Conservation (phyloP, 2,797 vertebrate species). For the Melanotaenia parkinsoni region DNA sequence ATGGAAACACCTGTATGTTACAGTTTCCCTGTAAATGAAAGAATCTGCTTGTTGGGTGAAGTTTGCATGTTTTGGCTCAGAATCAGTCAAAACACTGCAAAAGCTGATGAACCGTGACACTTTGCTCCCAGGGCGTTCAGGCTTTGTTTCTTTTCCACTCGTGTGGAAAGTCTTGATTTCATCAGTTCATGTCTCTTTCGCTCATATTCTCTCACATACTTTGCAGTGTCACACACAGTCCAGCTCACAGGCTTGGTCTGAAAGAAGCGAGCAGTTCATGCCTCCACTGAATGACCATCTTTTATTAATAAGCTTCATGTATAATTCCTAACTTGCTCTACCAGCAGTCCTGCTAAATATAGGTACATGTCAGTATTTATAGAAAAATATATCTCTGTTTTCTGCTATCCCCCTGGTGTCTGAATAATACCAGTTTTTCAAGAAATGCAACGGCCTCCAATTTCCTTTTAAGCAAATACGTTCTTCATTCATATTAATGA, state of each 20-base stretch:
- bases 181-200: neutral
- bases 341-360: constrained; percentile 49
- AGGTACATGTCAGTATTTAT: constrained; percentile 66
- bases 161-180: constrained; percentile 7
- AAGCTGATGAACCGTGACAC: neutral
- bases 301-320: constrained; percentile 71
- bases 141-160: constrained; percentile 16
- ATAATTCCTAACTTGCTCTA: constrained; percentile 43
- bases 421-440: constrained; percentile 40
- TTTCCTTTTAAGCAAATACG: neutral
- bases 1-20: neutral
- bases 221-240: constrained; percentile 20
- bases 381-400: constrained; percentile 35
- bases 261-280: constrained; percentile 37
- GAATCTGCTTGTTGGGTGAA: constrained; percentile 16
- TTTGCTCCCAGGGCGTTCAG: neutral
- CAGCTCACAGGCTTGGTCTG: constrained; percentile 18
- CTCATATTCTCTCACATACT: constrained; percentile 25
- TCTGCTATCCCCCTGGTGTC: neutral
- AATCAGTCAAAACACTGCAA: neutral
- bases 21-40: neutral
- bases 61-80: neutral
- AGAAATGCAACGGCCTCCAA: constrained; percentile 7
- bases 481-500: neutral
- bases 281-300: constrained; percentile 46